phyloP scores from a whole-genome alignment of 2,888 invertebrate genomes.

The Schizotus pectinicornis region DNA sequence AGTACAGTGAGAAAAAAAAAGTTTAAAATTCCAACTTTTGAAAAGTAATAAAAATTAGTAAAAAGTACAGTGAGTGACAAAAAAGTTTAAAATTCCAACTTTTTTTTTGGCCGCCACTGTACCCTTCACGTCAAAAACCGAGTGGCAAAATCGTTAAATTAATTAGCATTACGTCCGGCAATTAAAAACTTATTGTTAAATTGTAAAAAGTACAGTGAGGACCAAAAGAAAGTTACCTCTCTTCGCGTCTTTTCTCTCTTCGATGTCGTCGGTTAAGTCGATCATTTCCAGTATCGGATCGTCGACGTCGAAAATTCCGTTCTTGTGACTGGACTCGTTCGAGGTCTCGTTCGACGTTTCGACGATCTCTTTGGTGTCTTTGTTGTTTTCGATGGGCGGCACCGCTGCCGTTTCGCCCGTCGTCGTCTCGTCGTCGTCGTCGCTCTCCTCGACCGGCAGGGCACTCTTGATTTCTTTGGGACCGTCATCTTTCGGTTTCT shows the following conservation, averaged over 20 bases:
- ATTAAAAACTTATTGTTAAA: too few relatives aligned
- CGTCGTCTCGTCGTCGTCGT: constrained; percentile 64
- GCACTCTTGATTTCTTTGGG: constrained; percentile 68
- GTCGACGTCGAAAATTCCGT: constrained; percentile 52
- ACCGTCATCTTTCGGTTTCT: constrained; percentile 72
- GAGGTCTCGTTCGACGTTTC: constrained; percentile 1
- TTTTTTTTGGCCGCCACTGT: too few relatives aligned
- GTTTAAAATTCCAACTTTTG: too few relatives aligned
- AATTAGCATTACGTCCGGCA: too few relatives aligned
- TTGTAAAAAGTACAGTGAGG: too few relatives aligned
- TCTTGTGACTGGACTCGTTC: constrained; percentile 19
- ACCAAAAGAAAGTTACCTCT: constrained; percentile 44
- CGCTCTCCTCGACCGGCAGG: constrained; percentile 76
- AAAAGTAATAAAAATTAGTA: too few relatives aligned
- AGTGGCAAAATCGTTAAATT: too few relatives aligned
- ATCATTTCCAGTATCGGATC: constrained; percentile 63
- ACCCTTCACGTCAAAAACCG: too few relatives aligned
- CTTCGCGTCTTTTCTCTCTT: constrained; percentile 57
- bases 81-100: background rate
- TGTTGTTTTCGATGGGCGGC: constrained; percentile 7
- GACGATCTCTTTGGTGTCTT: too few relatives aligned
- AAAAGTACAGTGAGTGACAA: background rate
- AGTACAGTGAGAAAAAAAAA: too few relatives aligned
- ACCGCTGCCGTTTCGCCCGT: constrained; percentile 4
- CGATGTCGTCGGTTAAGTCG: constrained; percentile 66